Conservation (phyloP, 2,888 invertebrate species). For the Agapostemon virescens region DNA sequence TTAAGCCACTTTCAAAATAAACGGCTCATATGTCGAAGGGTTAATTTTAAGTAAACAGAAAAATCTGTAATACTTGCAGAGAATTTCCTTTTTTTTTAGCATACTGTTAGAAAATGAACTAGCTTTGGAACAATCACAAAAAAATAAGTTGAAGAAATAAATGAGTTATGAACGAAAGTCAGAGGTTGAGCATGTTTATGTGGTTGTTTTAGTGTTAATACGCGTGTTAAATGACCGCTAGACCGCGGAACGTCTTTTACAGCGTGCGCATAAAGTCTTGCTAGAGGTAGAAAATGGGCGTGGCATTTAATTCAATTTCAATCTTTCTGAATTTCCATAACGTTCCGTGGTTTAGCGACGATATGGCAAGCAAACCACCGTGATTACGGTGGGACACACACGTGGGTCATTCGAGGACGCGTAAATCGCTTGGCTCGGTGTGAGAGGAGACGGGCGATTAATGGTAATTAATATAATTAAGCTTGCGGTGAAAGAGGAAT, state of each 20-base stretch:
- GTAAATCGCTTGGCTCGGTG: conserved; percentile 21
- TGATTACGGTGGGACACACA: conserved; percentile 19
- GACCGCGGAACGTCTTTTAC: conserved; percentile 3
- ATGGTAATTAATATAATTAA: conserved; percentile 65
- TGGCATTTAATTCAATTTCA: background rate
- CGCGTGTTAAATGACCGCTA: background rate
- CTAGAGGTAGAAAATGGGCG: background rate
- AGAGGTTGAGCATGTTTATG: background rate
- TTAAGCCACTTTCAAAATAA: too few relatives aligned
- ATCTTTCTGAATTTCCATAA: background rate
- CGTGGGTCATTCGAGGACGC: background rate
- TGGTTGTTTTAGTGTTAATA: background rate
- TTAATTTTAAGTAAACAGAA: too few relatives aligned
- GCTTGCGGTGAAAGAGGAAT: conserved; percentile 55
- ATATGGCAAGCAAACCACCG: conserved; percentile 33
- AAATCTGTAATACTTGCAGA: too few relatives aligned
- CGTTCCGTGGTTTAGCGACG: conserved; percentile 39
- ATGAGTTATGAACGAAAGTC: background rate
- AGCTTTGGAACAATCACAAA: background rate
- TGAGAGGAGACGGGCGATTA: conserved; percentile 45
- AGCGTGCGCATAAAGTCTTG: background rate
- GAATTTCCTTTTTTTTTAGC: too few relatives aligned
- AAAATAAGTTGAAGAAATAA: background rate
- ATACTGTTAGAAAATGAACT: background rate
- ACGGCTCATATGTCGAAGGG: too few relatives aligned